Base-by-base conservation (phyloP, 2,888 invertebrate genomes). In the Phania funesta region DNA sequence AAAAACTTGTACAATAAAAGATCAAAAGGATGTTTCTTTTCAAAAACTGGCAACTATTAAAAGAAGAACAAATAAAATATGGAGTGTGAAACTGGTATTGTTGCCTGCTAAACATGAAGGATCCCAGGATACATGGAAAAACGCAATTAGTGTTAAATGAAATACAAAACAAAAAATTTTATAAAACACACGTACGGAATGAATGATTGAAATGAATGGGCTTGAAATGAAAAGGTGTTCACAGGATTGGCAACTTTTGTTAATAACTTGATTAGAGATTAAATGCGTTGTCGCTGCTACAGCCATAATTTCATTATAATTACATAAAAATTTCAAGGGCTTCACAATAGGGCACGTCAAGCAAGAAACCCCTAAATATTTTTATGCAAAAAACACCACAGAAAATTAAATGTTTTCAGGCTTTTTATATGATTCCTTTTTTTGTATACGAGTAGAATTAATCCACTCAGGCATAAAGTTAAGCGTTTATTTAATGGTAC, bases 61-160 rank as follows among this genome's bases (percentile, higher is more conserved):
- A 60, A 62, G 48, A 80, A 52, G n/a, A n/a, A 29, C 65, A 76
- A 71, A 32, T 16, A 56, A 78, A 46, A 48, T 18, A 70, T 70
- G 41, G 74, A 78, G 71, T 78, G 80, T 68, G 76, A 84, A 75
- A 80, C 83, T 70, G 60, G 77, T 77, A 54, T 58, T 78, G 18
- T 50, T 75, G 60, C 58, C 3, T 20, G 41, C 56, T 56, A 65
- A 65, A 65, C 50, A 67, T 75, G 6, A 56, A 64, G 35, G 20
- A 58, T 16, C 41, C 24, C 5, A 48, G 35, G 41, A 18, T 18
- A 76, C 73, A 65, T 44, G 68, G 58, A 56, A 78, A 73, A 75
- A 79, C 77, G 80, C 73, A 83, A 80, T 79, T 81, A 79, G 60
- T 65, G 29, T 60, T 68, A 16, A 41, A 62, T 8, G 48, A 52